Percentiles rank a stretch among this genome's conserved stretches.
Evolutionary conservation across 2,113 vertebrate genomes (phyloP).

Genomic region (Halcyon senegalensis): DNA sequence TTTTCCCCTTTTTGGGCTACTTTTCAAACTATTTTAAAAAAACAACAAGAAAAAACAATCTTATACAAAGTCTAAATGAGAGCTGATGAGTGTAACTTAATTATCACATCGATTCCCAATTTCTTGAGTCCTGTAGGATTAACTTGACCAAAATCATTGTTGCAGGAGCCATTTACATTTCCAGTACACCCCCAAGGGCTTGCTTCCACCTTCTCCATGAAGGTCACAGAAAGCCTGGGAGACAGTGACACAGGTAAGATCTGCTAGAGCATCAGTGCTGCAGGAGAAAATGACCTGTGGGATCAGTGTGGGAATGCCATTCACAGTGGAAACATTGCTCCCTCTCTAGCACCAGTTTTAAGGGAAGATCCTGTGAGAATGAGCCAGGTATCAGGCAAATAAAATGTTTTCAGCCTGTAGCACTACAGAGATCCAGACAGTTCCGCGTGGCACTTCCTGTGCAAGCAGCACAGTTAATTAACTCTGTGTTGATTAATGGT

Average conservation of each 20-base stretch:
- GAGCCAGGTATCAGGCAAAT: neutral
- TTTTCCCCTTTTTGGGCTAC: neutral
- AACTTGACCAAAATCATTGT: neutral
- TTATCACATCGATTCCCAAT: neutral
- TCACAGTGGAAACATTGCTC: neutral
- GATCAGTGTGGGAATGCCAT: neutral
- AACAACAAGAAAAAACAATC: too few relatives aligned
- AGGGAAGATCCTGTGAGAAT: neutral
- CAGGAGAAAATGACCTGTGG: neutral
- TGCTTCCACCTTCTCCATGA: neutral
- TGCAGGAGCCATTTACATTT: neutral
- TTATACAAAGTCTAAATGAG: neutral
- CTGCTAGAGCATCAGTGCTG: neutral
- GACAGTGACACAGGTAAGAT: neutral
- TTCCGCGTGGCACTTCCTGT: neutral
- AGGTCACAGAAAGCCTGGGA: neutral
- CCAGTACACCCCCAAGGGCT: neutral
- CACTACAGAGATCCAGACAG: neutral
- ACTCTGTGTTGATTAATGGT: slow-evolving; percentile 49
- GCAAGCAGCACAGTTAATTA: slow-evolving; percentile 52
- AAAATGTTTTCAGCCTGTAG: neutral
- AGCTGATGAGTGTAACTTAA: neutral
- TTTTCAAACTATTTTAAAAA: neutral
- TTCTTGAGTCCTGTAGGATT: neutral
- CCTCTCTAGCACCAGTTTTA: neutral